Base-by-base conservation (phyloP, 2,888 invertebrate species). In the Zygogramma bicolorata region DNA sequence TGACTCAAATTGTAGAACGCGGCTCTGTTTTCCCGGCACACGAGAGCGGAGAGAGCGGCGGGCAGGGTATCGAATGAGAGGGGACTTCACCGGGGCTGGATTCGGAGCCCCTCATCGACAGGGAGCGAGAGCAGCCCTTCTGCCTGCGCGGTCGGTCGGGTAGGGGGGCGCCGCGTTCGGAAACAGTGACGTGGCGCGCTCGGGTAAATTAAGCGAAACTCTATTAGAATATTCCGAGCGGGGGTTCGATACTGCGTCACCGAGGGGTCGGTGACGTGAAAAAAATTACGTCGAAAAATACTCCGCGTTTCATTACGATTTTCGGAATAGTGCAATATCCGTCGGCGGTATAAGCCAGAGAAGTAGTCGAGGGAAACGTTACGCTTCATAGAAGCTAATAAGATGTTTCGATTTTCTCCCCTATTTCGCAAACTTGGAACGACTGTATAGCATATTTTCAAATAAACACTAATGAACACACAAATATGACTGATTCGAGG, bases 61-160 rank as follows among this genome's bases (percentile, higher is more conserved):
- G 46, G 46, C 18, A 18, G 46, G 46, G 20, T 46, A 46, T 59
- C 20, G 38, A 38, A 34, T 20, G 46, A 38, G 60, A 72, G 68
- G 68, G 72, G 72, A 68, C 68, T 60, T 68, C 60, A 72, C 65
- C 40, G 65, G 31, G 49, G 61, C 49, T 49, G 67, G 46, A 13
- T 8, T 10, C 46, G 68, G 77, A 18, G n/a, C 73, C 76, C 71
- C 72, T 60, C 22, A 49, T 66, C 63, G 65, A 61, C 75, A 74
- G 76, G 77, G 77, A 75, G 71, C n/a, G 75, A 18, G 46, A 7
- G 18, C 76, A 70, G 76, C 74, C 77, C 79, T 73, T 63, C 46
- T 22, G 22, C 40, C 61, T 8, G 61, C 38, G 59, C 59, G 29
- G 18, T 40, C 25, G 38, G 20, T 38, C 22, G 40, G 40, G 40